Conservation (phyloP, 1,140 invertebrate genomes). For the Caenorhabditis latens region DNA sequence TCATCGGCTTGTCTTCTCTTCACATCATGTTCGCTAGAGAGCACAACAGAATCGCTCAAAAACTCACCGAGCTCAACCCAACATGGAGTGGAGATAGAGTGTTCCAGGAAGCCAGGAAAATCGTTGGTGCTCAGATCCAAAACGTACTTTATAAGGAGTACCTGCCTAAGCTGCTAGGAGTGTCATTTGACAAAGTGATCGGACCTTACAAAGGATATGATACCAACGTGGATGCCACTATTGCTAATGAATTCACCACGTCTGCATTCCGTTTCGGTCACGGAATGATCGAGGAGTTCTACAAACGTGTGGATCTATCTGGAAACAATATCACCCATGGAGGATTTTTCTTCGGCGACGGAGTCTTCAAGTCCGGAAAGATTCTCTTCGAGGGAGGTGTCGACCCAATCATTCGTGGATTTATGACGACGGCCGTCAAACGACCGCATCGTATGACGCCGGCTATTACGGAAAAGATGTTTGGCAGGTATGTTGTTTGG, state of each 20-base stretch:
- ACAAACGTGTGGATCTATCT: conserved; percentile 64
- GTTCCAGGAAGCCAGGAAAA: conserved; percentile 80
- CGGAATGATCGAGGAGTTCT: conserved; percentile 79
- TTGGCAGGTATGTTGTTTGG: conserved; percentile 70
- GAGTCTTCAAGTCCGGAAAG: conserved; percentile 77
- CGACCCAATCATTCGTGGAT: conserved; percentile 84
- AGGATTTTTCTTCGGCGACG: conserved; percentile 76
- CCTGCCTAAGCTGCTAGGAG: conserved; percentile 74
- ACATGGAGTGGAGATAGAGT: conserved; percentile 70
- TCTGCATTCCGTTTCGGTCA: conserved; percentile 83
- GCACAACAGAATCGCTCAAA: conserved; percentile 74
- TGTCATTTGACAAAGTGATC: conserved; percentile 72
- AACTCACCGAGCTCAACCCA: conserved; percentile 68
- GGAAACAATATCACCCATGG: conserved; percentile 69
- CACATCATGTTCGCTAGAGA: conserved; percentile 77
- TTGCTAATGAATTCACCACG: conserved; percentile 83
- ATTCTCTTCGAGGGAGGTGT: conserved; percentile 77
- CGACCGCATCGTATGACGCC: conserved; percentile 77
- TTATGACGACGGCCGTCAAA: conserved; percentile 91
- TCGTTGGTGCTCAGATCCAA: conserved; percentile 79
- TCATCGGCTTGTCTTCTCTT: conserved; percentile 76
- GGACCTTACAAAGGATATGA: conserved; percentile 81
- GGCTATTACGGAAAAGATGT: conserved; percentile 77
- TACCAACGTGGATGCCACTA: conserved; percentile 80
- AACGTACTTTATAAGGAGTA: conserved; percentile 72